A percentile compares a stretch with the other conserved stretches of the same genome.
Conservation (phyloP, 2,113 vertebrate species). For the Heterocephalus glaber region DNA sequence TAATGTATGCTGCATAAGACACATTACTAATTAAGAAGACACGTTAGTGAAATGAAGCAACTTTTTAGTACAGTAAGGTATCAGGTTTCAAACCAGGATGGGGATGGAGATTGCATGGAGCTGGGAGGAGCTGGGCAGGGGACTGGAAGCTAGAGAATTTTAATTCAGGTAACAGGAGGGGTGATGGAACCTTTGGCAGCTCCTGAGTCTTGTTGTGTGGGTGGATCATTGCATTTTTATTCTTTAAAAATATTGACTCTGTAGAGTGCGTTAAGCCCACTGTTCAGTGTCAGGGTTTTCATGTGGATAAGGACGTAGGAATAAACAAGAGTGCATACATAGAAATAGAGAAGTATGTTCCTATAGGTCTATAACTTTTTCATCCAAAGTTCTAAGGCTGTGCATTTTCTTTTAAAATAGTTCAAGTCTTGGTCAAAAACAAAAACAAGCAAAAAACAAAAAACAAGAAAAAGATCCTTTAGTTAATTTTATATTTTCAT, state of each 20-base stretch:
- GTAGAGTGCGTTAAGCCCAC: constrained; percentile 59
- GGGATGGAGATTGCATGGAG: not conserved
- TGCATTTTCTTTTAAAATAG: not conserved
- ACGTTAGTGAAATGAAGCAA: constrained; percentile 58
- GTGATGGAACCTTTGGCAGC: constrained; percentile 50
- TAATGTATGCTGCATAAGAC: constrained; percentile 77
- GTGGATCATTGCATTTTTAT: constrained; percentile 80
- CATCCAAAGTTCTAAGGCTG: not conserved
- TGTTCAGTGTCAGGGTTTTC: constrained; percentile 59
- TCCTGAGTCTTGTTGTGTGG: constrained; percentile 68
- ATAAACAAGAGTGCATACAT: not conserved
- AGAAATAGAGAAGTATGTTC: not conserved
- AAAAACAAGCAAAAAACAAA: too few species aligned
- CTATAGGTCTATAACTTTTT: not conserved
- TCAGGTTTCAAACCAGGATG: not conserved
- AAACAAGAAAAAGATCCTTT: not conserved
- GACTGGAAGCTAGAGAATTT: not conserved
- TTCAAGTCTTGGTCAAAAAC: not conserved
- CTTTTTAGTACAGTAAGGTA: constrained; percentile 66
- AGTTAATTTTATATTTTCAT: constrained; percentile 14
- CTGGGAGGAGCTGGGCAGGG: not conserved
- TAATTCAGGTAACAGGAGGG: constrained; percentile 37
- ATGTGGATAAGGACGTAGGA: not conserved
- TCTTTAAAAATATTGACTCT: constrained; percentile 67
- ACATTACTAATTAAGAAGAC: constrained; percentile 77